These are phyloP conservation scores for Poecilia picta DNA, from an alignment of 2,797 vertebrate genomes.

Conservation along the genomic window DNA sequence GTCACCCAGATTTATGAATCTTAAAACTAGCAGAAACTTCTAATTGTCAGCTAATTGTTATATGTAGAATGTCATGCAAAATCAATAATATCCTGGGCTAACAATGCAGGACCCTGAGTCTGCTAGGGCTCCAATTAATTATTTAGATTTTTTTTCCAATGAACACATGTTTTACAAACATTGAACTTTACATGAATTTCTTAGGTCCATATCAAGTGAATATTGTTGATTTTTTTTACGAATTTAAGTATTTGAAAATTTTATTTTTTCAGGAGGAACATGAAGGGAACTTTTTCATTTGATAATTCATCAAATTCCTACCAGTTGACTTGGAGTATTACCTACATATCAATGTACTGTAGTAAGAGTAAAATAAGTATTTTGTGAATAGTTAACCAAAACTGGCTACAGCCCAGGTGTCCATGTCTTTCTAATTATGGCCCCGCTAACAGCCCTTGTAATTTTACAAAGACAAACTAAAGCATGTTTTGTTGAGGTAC, in stretches of 20 bases:
- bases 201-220: neutral
- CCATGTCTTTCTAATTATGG: neutral
- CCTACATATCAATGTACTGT: neutral
- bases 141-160: neutral
- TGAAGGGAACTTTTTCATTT: neutral
- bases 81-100: no score
- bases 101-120: neutral
- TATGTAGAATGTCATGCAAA: neutral
- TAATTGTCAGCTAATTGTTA: neutral
- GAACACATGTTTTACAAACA: neutral
- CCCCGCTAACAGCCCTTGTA: neutral
- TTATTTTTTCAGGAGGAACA: neutral
- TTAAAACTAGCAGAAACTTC: slow-evolving; percentile 19
- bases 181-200: neutral
- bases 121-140: neutral
- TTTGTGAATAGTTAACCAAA: neutral
- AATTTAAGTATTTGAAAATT: neutral
- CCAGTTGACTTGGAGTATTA: neutral
- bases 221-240: neutral
- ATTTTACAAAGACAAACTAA: neutral
- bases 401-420: neutral
- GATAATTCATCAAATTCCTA: neutral
- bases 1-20: neutral
- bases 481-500: neutral
- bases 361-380: neutral